Conservation (phyloP, 2,888 invertebrate species). For the Chalcosyrphus nemorum region DNA sequence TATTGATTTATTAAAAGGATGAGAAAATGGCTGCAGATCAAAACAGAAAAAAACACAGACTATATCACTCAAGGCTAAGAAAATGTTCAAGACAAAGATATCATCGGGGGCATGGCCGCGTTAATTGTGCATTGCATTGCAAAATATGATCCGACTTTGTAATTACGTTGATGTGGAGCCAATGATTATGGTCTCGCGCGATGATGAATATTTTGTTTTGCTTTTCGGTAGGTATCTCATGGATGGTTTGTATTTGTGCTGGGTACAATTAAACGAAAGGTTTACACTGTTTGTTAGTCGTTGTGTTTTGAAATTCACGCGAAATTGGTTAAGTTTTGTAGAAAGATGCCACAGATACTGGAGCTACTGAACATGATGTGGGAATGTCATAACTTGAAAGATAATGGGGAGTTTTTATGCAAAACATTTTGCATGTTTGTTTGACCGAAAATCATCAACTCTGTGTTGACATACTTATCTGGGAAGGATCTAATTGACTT, state of each 20-base stretch:
- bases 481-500: background rate
- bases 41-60: background rate
- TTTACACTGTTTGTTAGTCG: conserved; percentile 25
- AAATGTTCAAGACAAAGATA: conserved; percentile 61
- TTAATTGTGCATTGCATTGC: conserved; percentile 68
- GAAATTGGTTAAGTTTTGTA: background rate
- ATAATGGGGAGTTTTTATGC: background rate
- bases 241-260: conserved; percentile 37
- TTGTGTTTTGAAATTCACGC: conserved; percentile 46
- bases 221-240: background rate
- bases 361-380: conserved; percentile 35
- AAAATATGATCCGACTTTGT: conserved; percentile 67
- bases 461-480: conserved; percentile 1
- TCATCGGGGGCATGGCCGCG: conserved; percentile 71
- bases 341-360: conserved; percentile 27
- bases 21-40: background rate
- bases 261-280: conserved; percentile 47
- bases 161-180: conserved; percentile 64
- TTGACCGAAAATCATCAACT: conserved; percentile 2
- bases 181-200: conserved; percentile 58
- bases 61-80: conserved; percentile 68
- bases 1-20: conserved; percentile 51
- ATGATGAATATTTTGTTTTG: conserved; percentile 17
- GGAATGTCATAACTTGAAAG: conserved; percentile 13
- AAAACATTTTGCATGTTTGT: background rate